These are phyloP conservation scores for Bagarius yarrelli DNA, from an alignment of 2,113 vertebrate species.

Conservation along the genomic window DNA sequence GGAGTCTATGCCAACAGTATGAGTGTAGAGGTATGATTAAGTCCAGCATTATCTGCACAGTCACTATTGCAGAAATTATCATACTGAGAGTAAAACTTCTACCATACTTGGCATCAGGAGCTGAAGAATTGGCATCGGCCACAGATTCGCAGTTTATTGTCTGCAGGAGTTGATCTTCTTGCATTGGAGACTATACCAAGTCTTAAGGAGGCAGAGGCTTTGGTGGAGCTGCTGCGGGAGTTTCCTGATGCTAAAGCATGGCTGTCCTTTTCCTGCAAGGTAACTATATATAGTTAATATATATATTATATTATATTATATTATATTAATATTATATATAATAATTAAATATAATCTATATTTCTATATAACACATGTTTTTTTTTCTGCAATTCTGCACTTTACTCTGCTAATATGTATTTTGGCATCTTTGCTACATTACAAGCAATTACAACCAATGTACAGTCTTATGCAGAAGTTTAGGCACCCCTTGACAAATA, in stretches of 20 bases:
- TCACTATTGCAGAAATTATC: not conserved
- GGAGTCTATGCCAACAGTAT: constrained; percentile 70
- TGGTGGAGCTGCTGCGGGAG: constrained; percentile 73
- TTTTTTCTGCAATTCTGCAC: not conserved
- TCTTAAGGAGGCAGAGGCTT: constrained; percentile 72
- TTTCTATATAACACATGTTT: too few relatives aligned
- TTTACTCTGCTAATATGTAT: not conserved
- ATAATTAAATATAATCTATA: too few relatives aligned
- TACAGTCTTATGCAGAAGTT: too few relatives aligned
- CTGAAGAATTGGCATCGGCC: constrained; percentile 77
- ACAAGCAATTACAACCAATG: too few relatives aligned
- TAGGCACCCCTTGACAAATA: too few relatives aligned
- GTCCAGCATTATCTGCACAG: not conserved
- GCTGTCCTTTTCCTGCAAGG: constrained; percentile 80
- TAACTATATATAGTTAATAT: constrained; percentile 37
- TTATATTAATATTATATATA: too few relatives aligned
- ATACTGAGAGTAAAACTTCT: not conserved
- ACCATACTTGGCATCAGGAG: constrained; percentile 61
- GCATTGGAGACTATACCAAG: constrained; percentile 80
- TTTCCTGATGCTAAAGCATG: constrained; percentile 73
- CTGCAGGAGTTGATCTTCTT: constrained; percentile 73
- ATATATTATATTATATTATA: too few relatives aligned
- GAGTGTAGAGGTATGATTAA: constrained; percentile 67
- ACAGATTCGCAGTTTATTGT: constrained; percentile 66
- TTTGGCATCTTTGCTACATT: not conserved